A percentile compares a stretch with the other conserved stretches of the same genome.
phyloP scores from a whole-genome alignment of 2,888 invertebrate species.

The Rhimphoctona megacephalus region DNA sequence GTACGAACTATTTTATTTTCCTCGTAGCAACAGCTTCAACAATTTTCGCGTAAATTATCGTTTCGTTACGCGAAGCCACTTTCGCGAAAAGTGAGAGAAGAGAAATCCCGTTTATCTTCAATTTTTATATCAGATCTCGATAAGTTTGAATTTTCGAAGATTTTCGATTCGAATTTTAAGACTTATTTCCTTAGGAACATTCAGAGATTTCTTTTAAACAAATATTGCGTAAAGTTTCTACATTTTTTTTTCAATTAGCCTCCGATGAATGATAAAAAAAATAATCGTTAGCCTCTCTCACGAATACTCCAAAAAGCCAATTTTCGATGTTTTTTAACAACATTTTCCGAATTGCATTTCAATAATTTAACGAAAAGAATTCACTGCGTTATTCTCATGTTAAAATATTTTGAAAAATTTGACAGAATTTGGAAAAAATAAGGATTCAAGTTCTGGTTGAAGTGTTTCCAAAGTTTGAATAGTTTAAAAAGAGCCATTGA shows the following conservation, averaged over 20 bases:
- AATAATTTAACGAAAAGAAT: not conserved
- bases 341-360: not conserved
- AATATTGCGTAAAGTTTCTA: too few relatives aligned
- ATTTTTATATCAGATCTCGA: not conserved
- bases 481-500: not conserved
- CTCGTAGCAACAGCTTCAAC: not conserved
- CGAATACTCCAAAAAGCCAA: not conserved
- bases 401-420: not conserved
- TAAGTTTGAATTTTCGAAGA: not conserved
- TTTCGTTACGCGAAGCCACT: not conserved
- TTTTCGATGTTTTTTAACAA: not conserved
- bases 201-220: not conserved
- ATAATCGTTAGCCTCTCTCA: too few relatives aligned
- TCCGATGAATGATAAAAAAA: too few relatives aligned
- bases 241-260: too few relatives aligned
- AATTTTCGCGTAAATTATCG: not conserved
- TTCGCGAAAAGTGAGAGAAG: not conserved
- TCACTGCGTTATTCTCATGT: not conserved
- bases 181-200: not conserved
- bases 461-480: not conserved
- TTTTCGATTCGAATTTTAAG: not conserved
- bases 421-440: not conserved
- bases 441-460: not conserved
- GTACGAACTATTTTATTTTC: not conserved
- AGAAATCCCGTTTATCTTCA: not conserved